These are phyloP conservation scores for Cyprinodon brontotheroides DNA, from an alignment of 2,113 vertebrate species.

Conservation along the genomic window DNA sequence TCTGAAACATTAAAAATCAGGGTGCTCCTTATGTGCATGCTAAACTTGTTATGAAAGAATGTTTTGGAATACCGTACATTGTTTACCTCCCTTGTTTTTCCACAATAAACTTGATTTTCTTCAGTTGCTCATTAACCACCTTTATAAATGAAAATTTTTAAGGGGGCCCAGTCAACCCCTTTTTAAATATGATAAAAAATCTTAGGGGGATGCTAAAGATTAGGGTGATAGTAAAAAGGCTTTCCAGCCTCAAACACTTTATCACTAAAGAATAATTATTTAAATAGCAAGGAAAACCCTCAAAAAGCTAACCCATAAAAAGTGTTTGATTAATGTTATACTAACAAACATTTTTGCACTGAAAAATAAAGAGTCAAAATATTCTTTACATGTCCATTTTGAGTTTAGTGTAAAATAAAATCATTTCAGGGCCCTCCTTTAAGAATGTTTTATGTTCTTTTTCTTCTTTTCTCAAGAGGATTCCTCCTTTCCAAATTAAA, in stretches of 20 bases:
- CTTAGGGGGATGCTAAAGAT: neutral
- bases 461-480: neutral
- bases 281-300: neutral
- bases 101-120: constrained; percentile 19
- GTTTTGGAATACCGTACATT: constrained; percentile 1
- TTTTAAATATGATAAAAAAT: neutral
- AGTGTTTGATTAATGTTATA: too few relatives aligned
- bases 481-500: neutral
- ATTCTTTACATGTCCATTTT: neutral
- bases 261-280: neutral
- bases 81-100: constrained; percentile 27
- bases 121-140: constrained; percentile 48
- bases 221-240: neutral
- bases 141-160: neutral
- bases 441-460: neutral
- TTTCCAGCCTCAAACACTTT: neutral
- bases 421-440: neutral
- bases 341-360: too few relatives aligned
- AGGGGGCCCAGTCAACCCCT: neutral
- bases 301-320: too few relatives aligned
- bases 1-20: constrained; percentile 52
- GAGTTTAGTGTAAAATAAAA: neutral
- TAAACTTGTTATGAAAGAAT: constrained; percentile 9
- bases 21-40: neutral
- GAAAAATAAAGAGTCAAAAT: neutral